These are phyloP conservation scores for Leguminivora glycinivorella DNA, from an alignment of 1,140 invertebrate genomes.

Conservation along the genomic window DNA sequence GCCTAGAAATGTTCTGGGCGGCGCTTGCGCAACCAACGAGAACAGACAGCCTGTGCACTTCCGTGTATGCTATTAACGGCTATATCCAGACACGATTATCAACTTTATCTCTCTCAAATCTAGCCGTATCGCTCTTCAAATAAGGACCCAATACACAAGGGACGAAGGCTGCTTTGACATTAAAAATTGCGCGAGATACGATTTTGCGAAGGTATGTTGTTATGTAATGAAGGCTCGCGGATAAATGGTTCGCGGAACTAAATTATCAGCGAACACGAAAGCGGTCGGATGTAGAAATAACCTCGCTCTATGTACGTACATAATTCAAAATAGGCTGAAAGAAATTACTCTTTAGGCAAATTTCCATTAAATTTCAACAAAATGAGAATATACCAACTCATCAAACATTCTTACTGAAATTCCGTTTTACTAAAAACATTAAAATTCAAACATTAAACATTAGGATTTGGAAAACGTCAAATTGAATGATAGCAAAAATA, in stretches of 20 bases:
- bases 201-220: background rate
- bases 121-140: background rate
- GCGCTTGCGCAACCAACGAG: background rate
- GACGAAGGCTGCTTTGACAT: background rate
- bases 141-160: background rate
- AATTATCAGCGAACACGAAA: slow-evolving; percentile 3
- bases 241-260: slow-evolving; percentile 17
- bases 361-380: no score
- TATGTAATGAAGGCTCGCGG: slow-evolving; percentile 16
- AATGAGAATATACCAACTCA: no score
- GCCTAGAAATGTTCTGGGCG: background rate
- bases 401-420: no score
- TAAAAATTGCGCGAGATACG: background rate
- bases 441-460: no score
- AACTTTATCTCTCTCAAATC: background rate
- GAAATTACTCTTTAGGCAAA: background rate
- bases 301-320: background rate
- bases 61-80: slow-evolving; percentile 7
- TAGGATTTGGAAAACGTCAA: no score
- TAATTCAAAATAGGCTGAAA: background rate
- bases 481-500: no score
- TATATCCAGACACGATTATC: background rate
- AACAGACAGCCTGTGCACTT: slow-evolving; percentile 4
- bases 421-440: no score
- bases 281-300: background rate